phyloP scores from a whole-genome alignment of 1,140 invertebrate species.

The Camponotus vicinus region DNA sequence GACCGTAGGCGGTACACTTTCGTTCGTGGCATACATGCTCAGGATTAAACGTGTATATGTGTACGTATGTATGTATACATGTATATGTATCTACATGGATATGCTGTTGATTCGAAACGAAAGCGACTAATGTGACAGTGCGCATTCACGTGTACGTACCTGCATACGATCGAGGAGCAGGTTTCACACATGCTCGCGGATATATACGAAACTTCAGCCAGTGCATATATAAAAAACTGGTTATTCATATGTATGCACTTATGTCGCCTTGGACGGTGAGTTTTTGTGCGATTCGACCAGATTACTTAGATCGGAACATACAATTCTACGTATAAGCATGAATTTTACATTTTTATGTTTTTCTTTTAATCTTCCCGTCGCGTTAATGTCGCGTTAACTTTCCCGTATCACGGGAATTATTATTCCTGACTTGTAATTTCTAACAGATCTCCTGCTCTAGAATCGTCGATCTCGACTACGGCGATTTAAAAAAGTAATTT shows the following conservation, averaged over 20 bases:
- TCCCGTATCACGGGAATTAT: not conserved
- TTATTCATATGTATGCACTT: not conserved
- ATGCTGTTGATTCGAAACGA: slow-evolving; percentile 27
- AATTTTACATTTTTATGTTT: not conserved
- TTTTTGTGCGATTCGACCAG: not conserved
- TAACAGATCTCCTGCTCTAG: no score
- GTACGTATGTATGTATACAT: not conserved
- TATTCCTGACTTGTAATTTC: not conserved
- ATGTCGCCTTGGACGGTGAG: not conserved
- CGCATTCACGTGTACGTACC: not conserved
- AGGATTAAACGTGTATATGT: slow-evolving; percentile 10
- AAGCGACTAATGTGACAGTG: slow-evolving; percentile 23
- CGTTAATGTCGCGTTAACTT: not conserved
- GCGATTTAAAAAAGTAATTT: no score
- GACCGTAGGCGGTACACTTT: slow-evolving; percentile 48
- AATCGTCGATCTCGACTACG: no score
- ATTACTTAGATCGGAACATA: not conserved
- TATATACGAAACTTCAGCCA: no score
- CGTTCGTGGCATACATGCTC: slow-evolving; percentile 36
- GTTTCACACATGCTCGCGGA: not conserved
- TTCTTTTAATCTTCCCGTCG: not conserved
- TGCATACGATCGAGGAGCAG: not conserved
- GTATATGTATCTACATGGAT: not conserved
- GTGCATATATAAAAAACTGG: not conserved
- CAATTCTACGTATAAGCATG: not conserved